phyloP scores from a whole-genome alignment of 2,113 vertebrate species.

The Oophaga pumilio region DNA sequence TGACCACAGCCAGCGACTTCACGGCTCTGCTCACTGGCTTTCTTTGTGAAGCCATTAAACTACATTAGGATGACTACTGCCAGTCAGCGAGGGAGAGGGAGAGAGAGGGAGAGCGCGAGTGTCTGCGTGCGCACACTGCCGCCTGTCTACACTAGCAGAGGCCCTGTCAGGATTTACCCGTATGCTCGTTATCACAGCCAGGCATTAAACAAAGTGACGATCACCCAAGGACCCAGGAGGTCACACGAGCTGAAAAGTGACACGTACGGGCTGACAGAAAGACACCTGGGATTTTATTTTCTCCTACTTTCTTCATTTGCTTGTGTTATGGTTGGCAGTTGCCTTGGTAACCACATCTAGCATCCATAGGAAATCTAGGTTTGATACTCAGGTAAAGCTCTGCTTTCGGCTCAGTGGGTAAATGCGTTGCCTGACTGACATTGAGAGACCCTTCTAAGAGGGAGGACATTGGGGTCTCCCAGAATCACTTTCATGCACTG shows the following conservation, averaged over 20 bases:
- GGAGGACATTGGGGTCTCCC: not conserved
- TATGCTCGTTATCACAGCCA: slow-evolving; percentile 64
- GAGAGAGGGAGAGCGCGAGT: slow-evolving; percentile 63
- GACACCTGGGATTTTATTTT: slow-evolving; percentile 57
- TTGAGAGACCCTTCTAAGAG: not conserved
- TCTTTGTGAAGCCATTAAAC: slow-evolving; percentile 79
- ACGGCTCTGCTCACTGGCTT: slow-evolving; percentile 69
- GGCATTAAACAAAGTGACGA: slow-evolving; percentile 54
- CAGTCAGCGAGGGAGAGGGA: slow-evolving; percentile 61
- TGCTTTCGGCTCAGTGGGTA: not conserved
- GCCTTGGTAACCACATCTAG: slow-evolving; percentile 74
- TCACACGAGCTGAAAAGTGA: slow-evolving; percentile 57
- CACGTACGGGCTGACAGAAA: slow-evolving; percentile 43
- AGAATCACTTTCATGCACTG: not conserved
- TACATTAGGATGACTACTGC: slow-evolving; percentile 74
- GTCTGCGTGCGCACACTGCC: slow-evolving; percentile 63
- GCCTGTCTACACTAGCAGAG: slow-evolving; percentile 63
- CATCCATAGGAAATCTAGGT: slow-evolving; percentile 59
- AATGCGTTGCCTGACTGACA: not conserved
- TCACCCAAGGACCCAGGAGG: slow-evolving; percentile 60
- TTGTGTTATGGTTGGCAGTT: slow-evolving; percentile 65
- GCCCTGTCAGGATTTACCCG: slow-evolving; percentile 62
- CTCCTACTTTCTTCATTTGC: slow-evolving; percentile 28
- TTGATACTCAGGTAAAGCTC: slow-evolving; percentile 50
- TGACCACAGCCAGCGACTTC: slow-evolving; percentile 71